Evolutionary conservation across 1,140 invertebrate species (phyloP).

Genomic region (Euwallacea similis): DNA sequence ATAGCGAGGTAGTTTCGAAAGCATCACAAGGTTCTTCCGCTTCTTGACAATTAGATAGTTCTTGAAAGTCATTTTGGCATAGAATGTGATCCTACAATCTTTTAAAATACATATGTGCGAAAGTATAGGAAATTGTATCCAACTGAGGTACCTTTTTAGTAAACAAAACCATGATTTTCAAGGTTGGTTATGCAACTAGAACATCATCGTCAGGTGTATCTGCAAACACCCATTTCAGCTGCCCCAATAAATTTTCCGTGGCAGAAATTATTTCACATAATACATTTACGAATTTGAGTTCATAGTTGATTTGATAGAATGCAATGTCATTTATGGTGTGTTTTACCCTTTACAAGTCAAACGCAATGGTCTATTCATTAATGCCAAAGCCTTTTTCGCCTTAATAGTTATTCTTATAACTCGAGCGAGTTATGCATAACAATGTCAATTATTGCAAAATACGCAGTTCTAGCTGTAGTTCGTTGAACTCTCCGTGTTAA

Average conservation of each 20-base stretch:
- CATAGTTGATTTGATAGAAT: not conserved
- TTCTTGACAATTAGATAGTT: too few species aligned
- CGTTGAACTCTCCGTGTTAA: constrained; percentile 8
- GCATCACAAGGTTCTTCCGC: too few species aligned
- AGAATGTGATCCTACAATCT: too few species aligned
- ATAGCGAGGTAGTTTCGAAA: too few species aligned
- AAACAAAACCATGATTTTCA: not conserved
- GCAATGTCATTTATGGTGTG: not conserved
- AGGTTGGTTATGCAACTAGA: constrained; percentile 5
- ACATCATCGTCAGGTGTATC: constrained; percentile 2
- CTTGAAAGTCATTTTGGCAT: too few species aligned
- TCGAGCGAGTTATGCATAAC: not conserved
- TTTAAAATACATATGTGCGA: too few species aligned
- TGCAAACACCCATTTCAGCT: not conserved
- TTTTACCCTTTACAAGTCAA: not conserved
- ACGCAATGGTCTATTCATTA: not conserved
- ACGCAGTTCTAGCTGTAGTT: not conserved
- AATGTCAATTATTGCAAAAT: not conserved
- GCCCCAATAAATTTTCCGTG: not conserved
- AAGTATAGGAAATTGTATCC: too few species aligned
- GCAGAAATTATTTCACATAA: not conserved
- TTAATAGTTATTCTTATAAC: not conserved
- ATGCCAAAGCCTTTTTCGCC: not conserved
- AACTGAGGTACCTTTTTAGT: too few species aligned
- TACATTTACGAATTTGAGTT: not conserved